Evolutionary conservation across 2,797 vertebrate species (phyloP).

Genomic region (Gymnothorax reevesii): DNA sequence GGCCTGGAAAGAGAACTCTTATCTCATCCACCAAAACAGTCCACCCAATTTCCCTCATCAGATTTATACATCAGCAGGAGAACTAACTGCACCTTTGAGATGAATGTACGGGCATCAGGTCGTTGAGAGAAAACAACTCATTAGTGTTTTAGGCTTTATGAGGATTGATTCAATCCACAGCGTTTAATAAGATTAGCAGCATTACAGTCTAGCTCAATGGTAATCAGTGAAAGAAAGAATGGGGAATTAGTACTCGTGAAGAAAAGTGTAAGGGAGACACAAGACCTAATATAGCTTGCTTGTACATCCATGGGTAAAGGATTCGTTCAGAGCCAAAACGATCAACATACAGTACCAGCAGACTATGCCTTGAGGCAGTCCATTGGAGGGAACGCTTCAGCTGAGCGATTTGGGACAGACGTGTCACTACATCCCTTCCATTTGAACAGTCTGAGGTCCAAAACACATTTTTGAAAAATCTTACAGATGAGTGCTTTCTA

Average conservation of each 20-base stretch:
- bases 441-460: neutral
- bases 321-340: neutral
- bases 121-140: conserved; percentile 54
- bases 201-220: conserved; percentile 58
- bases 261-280: conserved; percentile 54
- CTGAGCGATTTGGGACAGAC: neutral
- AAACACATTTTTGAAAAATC: neutral
- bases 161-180: conserved; percentile 63
- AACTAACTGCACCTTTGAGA: conserved; percentile 49
- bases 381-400: neutral
- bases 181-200: conserved; percentile 68
- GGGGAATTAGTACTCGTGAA: conserved; percentile 56
- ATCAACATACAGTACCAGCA: neutral
- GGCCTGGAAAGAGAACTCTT: conserved; percentile 70
- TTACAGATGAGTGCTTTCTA: neutral
- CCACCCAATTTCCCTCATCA: neutral
- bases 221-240: conserved; percentile 54
- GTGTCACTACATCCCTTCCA: neutral
- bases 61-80: conserved; percentile 34
- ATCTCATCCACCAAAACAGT: neutral
- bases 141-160: conserved; percentile 62
- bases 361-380: neutral
- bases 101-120: conserved; percentile 51
- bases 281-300: conserved; percentile 37
- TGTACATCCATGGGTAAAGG: neutral